These are phyloP conservation scores for Embiotoca jacksoni DNA, from an alignment of 2,113 vertebrate species.

Conservation along the genomic window DNA sequence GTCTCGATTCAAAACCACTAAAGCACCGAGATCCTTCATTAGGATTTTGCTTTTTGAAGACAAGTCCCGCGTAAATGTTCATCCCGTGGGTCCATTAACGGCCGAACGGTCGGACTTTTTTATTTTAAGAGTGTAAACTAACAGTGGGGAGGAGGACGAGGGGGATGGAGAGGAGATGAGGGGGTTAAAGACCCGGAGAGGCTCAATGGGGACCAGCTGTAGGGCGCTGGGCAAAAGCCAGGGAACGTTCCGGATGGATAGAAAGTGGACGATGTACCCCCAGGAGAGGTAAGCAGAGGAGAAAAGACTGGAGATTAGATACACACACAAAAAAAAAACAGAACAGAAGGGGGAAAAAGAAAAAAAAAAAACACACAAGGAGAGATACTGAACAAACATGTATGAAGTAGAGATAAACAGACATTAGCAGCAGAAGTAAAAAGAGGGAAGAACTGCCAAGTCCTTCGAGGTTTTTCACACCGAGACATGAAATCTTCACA, in stretches of 20 bases:
- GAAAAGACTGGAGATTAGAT: slow-evolving; percentile 30
- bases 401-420: neutral
- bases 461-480: neutral
- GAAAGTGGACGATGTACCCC: slow-evolving; percentile 58
- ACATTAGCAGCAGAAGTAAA: neutral
- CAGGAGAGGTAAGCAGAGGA: slow-evolving; percentile 47
- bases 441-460: neutral
- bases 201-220: slow-evolving; percentile 79
- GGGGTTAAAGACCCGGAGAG: slow-evolving; percentile 56
- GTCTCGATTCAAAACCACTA: neutral
- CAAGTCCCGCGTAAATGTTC: neutral
- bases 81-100: neutral
- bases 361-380: neutral
- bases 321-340: neutral
- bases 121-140: slow-evolving; percentile 45
- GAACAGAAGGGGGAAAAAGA: neutral
- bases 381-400: neutral
- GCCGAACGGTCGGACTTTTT: neutral
- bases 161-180: slow-evolving; percentile 29
- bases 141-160: slow-evolving; percentile 11
- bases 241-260: slow-evolving; percentile 69
- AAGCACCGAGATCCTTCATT: neutral
- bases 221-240: slow-evolving; percentile 72
- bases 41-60: no score
- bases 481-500: neutral